Percentiles rank a stretch among this genome's conserved stretches.
Evolutionary conservation across 1,140 invertebrate genomes (phyloP).

Genomic region (Pteromalus puparum): DNA sequence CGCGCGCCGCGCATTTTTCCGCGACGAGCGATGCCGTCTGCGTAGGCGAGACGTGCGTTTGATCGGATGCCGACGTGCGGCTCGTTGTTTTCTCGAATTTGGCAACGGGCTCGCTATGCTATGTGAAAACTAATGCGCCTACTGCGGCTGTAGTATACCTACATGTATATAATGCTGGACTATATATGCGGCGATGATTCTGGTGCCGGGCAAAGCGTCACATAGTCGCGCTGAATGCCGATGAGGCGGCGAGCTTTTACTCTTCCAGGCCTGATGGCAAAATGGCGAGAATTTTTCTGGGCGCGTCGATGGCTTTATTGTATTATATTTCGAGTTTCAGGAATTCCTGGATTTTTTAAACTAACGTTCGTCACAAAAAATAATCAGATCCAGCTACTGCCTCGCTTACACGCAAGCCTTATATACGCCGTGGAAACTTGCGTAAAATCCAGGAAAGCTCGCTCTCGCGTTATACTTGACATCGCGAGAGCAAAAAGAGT

Average conservation of each 20-base stretch:
- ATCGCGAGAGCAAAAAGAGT: slow-evolving; percentile 50
- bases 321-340: background rate
- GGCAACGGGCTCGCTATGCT: slow-evolving; percentile 19
- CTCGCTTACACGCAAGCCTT: background rate
- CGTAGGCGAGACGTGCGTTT: slow-evolving; percentile 71
- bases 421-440: background rate
- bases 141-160: no score
- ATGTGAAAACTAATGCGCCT: slow-evolving; percentile 25
- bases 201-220: background rate
- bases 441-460: background rate
- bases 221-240: slow-evolving; percentile 8
- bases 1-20: slow-evolving; percentile 58
- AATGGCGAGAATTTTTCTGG: slow-evolving; percentile 5
- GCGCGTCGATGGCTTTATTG: no score
- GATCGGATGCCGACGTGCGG: slow-evolving; percentile 65
- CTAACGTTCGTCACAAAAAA: background rate
- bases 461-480: background rate
- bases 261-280: background rate
- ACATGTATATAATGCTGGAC: background rate
- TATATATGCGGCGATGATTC: slow-evolving; percentile 1
- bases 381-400: background rate
- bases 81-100: slow-evolving; percentile 36
- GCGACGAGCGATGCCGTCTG: slow-evolving; percentile 61
- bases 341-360: no score
- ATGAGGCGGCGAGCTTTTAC: background rate